Percentiles rank a stretch among this genome's conserved stretches.
Evolutionary conservation across 2,113 vertebrate genomes (phyloP).

Genomic region (Catagonus wagneri): DNA sequence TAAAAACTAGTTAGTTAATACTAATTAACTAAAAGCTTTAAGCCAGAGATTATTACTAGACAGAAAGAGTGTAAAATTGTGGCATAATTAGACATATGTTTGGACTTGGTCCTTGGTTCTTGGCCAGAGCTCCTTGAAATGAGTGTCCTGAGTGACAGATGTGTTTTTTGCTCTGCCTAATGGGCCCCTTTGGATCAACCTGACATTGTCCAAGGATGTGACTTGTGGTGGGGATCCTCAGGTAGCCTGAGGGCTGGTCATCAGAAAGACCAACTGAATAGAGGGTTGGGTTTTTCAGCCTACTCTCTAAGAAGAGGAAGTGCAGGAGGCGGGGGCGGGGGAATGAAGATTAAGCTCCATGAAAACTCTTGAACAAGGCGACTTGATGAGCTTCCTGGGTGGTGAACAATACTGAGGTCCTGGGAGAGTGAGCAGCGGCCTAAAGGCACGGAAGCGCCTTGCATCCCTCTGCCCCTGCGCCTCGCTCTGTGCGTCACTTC

Average conservation of each 20-base stretch:
- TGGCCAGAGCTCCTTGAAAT: background rate
- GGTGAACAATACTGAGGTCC: background rate
- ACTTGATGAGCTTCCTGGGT: background rate
- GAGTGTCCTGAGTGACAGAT: background rate
- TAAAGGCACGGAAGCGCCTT: no score
- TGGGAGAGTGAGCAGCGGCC: background rate
- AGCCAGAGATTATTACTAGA: background rate
- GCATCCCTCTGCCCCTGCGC: background rate
- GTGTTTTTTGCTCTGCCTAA: background rate
- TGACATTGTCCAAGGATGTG: background rate
- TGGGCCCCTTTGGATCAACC: background rate
- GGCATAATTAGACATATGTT: background rate
- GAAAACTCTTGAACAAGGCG: background rate
- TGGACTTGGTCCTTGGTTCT: background rate
- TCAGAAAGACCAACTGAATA: background rate
- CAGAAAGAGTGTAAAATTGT: background rate
- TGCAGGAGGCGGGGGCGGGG: background rate
- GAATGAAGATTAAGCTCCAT: background rate
- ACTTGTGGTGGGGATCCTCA: background rate
- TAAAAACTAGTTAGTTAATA: background rate
- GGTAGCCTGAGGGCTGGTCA: background rate
- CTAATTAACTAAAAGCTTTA: constrained; percentile 31
- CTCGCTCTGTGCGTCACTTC: background rate
- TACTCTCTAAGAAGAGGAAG: background rate
- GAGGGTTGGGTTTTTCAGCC: background rate